Percentiles rank a stretch among this genome's conserved stretches.
phyloP scores from a whole-genome alignment of 2,797 vertebrate species.

The Chloroceryle inda region DNA sequence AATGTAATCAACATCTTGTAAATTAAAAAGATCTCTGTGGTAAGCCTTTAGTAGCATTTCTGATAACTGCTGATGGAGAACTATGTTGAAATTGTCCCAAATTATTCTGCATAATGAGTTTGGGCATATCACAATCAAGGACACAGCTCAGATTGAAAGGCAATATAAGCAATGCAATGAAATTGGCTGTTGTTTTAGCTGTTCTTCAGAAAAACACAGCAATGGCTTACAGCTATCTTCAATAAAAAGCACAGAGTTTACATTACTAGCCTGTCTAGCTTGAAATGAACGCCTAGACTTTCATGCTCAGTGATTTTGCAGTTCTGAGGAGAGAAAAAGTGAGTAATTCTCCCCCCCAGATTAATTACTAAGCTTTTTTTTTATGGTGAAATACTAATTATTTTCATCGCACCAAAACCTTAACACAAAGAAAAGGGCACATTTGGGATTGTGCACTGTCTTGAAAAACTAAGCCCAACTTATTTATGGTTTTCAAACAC shows the following conservation, averaged over 20 bases:
- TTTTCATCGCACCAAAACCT: neutral
- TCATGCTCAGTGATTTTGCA: neutral
- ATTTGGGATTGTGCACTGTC: neutral
- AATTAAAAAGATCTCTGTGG: conserved; percentile 41
- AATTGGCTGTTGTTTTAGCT: neutral
- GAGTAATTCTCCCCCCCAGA: neutral
- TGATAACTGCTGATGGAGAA: conserved; percentile 34
- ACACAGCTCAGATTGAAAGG: neutral
- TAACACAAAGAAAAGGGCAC: neutral
- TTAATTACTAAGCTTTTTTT: neutral
- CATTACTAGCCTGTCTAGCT: neutral
- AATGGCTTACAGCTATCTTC: neutral
- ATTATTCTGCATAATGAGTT: neutral
- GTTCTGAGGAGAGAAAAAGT: neutral
- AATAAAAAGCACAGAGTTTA: neutral
- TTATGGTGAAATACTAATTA: neutral
- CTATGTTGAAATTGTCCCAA: conserved; percentile 5
- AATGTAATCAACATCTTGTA: neutral
- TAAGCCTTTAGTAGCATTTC: conserved; percentile 47
- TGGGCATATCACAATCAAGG: conserved; percentile 17
- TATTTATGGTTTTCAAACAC: neutral
- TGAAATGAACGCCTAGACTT: neutral
- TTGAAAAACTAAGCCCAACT: neutral
- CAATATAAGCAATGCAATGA: neutral
- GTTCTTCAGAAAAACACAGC: neutral